Percentiles rank a stretch among this genome's conserved stretches.
Conservation (phyloP, 2,113 vertebrate genomes). For the Mola mola region DNA sequence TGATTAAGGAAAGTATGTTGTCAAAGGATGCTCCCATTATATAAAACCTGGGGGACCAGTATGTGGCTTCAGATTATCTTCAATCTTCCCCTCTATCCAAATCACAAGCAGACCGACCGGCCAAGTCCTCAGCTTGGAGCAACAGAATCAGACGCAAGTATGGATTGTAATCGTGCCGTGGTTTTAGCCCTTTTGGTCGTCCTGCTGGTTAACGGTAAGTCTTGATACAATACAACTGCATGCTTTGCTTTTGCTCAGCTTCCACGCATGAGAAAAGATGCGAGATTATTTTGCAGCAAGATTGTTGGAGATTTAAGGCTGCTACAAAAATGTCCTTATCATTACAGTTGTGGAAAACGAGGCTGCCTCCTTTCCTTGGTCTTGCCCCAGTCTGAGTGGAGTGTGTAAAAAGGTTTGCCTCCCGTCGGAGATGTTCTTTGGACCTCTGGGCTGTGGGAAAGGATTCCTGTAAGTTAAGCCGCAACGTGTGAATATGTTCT, state of each 20-base stretch:
- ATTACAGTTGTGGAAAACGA: conserved; percentile 72
- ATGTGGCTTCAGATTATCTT: conserved; percentile 54
- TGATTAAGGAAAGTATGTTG: conserved; percentile 66
- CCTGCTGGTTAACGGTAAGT: conserved; percentile 75
- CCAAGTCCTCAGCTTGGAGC: conserved; percentile 44
- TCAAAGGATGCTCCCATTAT: conserved; percentile 44
- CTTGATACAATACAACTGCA: neutral
- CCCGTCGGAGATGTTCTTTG: conserved; percentile 80
- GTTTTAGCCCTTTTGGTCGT: conserved; percentile 65
- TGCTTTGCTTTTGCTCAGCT: neutral
- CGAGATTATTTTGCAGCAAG: too few relatives aligned
- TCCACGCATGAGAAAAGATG: neutral
- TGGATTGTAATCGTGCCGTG: conserved; percentile 63
- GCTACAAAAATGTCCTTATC: neutral
- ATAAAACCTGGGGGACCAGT: conserved; percentile 40
- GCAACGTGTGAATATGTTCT: conserved; percentile 2
- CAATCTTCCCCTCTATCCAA: conserved; percentile 63
- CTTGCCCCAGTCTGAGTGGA: conserved; percentile 76
- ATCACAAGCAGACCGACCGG: conserved; percentile 24
- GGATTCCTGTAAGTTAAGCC: conserved; percentile 73
- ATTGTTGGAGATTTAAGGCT: too few relatives aligned
- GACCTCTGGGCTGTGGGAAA: conserved; percentile 81
- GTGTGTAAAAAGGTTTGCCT: conserved; percentile 80
- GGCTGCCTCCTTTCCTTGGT: conserved; percentile 77
- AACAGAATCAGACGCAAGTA: conserved; percentile 39